A percentile compares a stretch with the other conserved stretches of the same genome.
phyloP scores from a whole-genome alignment of 92 coral and sea anemone species.

The Desmophyllum pertusum region DNA sequence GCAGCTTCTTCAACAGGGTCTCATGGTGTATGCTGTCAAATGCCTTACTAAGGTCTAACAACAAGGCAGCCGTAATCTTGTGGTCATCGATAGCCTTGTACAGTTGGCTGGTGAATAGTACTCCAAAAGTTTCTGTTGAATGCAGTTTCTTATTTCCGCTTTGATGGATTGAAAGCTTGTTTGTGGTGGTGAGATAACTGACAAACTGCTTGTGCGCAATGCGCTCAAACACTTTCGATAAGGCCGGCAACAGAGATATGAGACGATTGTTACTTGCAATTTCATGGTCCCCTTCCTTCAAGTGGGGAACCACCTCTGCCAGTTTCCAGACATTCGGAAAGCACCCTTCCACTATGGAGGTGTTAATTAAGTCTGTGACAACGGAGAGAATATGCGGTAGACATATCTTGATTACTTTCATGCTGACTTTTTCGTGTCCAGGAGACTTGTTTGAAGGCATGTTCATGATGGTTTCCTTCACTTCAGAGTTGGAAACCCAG shows the following conservation, averaged over 20 bases:
- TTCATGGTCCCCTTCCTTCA: constrained; percentile 40
- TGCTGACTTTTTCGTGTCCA: constrained; percentile 36
- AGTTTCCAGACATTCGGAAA: constrained; percentile 43
- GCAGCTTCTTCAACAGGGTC: constrained; percentile 20
- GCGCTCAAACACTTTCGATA: constrained; percentile 44
- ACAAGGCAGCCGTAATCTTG: constrained; percentile 33
- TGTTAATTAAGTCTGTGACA: constrained; percentile 22
- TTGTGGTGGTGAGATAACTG: constrained; percentile 1
- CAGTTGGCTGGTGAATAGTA: constrained; percentile 22
- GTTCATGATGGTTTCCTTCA: constrained; percentile 25
- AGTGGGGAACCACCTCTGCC: constrained; percentile 40
- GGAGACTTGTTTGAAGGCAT: constrained; percentile 38
- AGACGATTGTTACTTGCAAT: constrained; percentile 32
- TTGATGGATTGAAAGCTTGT: constrained; percentile 24
- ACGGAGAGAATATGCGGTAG: constrained; percentile 13
- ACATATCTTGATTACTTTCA: constrained; percentile 37
- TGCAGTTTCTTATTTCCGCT: constrained; percentile 41
- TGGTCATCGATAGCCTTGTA: constrained; percentile 42
- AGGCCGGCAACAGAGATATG: constrained; percentile 48
- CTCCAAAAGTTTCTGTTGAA: constrained; percentile 40
- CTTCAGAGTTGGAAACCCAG: too few species aligned
- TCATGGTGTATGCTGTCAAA: constrained; percentile 46
- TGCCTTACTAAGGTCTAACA: constrained; percentile 42
- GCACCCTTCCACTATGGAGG: not conserved
- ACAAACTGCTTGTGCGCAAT: constrained; percentile 33